Evolutionary conservation across 2,797 vertebrate genomes (phyloP).

Genomic region (Serranus cabrilla): DNA sequence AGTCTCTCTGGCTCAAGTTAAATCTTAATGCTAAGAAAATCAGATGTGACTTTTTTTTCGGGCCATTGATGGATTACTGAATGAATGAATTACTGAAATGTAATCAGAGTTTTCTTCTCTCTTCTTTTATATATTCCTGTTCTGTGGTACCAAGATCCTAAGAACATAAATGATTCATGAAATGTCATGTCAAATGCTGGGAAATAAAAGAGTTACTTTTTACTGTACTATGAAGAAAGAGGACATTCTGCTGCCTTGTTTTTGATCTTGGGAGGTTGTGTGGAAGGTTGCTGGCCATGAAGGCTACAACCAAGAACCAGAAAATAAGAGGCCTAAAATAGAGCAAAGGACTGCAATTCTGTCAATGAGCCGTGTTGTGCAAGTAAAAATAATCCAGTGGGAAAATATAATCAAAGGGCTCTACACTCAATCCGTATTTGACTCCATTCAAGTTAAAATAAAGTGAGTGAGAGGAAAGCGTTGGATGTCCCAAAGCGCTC

Average conservation of each 20-base stretch:
- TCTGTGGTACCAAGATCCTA: too few relatives aligned
- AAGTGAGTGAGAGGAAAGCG: slow-evolving; percentile 25
- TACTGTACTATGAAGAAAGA: not conserved
- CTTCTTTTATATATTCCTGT: too few relatives aligned
- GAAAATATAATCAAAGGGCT: slow-evolving; percentile 73
- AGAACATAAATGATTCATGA: not conserved
- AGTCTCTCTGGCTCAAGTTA: too few relatives aligned
- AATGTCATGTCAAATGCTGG: not conserved
- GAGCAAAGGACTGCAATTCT: slow-evolving; percentile 70
- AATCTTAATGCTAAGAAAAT: too few relatives aligned
- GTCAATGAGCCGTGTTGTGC: slow-evolving; percentile 75
- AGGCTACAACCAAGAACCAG: slow-evolving; percentile 53
- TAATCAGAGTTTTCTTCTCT: not conserved
- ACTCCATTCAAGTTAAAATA: slow-evolving; percentile 55
- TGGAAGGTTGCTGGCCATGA: slow-evolving; percentile 29
- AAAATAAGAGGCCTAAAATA: slow-evolving; percentile 74
- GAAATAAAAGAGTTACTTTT: not conserved
- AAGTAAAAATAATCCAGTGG: slow-evolving; percentile 75
- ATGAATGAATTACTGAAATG: too few relatives aligned
- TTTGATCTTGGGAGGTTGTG: slow-evolving; percentile 32
- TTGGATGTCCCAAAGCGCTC: slow-evolving; percentile 40
- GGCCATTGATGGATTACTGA: too few relatives aligned
- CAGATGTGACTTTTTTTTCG: too few relatives aligned
- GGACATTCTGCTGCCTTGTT: slow-evolving; percentile 14
- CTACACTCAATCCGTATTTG: slow-evolving; percentile 43